phyloP scores from a whole-genome alignment of 1,140 invertebrate species.

The Calliphora vicina region DNA sequence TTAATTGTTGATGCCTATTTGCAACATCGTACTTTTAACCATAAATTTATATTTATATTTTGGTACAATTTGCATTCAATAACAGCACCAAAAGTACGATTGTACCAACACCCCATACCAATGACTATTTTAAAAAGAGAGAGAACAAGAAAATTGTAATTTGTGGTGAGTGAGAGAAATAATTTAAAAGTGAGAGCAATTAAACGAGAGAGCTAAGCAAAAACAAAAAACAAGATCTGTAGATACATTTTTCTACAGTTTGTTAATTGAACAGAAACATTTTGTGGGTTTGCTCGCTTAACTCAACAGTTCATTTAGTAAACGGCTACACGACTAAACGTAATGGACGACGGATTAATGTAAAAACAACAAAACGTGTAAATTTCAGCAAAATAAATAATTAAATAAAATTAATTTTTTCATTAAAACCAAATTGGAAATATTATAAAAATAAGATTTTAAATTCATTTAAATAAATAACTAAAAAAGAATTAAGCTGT shows the following conservation, averaged over 20 bases:
- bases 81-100: no score
- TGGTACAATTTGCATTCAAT: no score
- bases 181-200: neutral
- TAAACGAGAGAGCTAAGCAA: neutral
- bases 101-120: no score
- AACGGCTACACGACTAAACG: conserved; percentile 24
- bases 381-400: neutral
- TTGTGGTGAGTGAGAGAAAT: no score
- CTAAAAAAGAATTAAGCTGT: no score
- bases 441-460: neutral
- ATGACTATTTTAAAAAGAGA: no score
- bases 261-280: neutral
- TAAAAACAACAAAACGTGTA: conserved; percentile 7
- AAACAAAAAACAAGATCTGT: neutral
- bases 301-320: conserved; percentile 30
- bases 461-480: neutral
- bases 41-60: no score
- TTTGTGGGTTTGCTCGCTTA: neutral
- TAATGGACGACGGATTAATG: conserved; percentile 18
- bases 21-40: no score
- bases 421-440: neutral
- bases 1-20: no score
- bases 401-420: neutral
- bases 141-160: no score
- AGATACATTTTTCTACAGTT: neutral